Evolutionary conservation across 2,888 invertebrate species (phyloP), one percentile per base, ranked within the genome.

Genomic region (Drosophila macrospina): DNA sequence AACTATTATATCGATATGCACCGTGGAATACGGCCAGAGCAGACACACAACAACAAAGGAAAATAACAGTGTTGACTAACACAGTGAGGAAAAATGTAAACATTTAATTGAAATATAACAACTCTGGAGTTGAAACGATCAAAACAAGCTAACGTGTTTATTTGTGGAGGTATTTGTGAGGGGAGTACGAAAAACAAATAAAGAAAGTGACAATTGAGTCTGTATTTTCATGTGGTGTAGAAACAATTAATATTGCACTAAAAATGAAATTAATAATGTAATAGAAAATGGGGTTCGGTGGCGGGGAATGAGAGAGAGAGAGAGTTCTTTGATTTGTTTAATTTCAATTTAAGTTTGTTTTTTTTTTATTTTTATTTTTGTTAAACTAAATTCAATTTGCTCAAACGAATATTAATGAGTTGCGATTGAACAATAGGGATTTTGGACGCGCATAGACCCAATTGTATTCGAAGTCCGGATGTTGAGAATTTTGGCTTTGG

Each of bases 401-500:
- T 86, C 74, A 90, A 77, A 90, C 85, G 64, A 77, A 86, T 74
- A 86, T 78, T 41, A 88, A 78, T 59, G 91, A 89, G 74, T 89
- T 91, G 72, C 89, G 90, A 89, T 89, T 89, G 68, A 87, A 84
- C 78, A 90, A 65, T 61, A 90, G 84, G 68, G 91, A 91, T 83
- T 91, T 91, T 67, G 91, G 91, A 75, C 91, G 82, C 60, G 89
- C 89, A 84, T 91, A 91, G 62, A 91, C 91, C 91, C 91, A 91
- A 82, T 86, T 86, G 85, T 90, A 91, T 70, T 90, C 90, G 76
- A 80, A 81, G 77, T 90, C 89, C 89, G 73, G 74, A 51, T 77
- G 80, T 74, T 76, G 81, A 60, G 71, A 80, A 74, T 74, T 80
- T 77, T 68, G 74, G 68, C 80, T 84, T 69, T 74, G 13, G 32